A percentile compares a stretch with the other conserved stretches of the same genome.
Evolutionary conservation across 2,888 invertebrate genomes (phyloP).

Genomic region (Ochropleura leucogaster): DNA sequence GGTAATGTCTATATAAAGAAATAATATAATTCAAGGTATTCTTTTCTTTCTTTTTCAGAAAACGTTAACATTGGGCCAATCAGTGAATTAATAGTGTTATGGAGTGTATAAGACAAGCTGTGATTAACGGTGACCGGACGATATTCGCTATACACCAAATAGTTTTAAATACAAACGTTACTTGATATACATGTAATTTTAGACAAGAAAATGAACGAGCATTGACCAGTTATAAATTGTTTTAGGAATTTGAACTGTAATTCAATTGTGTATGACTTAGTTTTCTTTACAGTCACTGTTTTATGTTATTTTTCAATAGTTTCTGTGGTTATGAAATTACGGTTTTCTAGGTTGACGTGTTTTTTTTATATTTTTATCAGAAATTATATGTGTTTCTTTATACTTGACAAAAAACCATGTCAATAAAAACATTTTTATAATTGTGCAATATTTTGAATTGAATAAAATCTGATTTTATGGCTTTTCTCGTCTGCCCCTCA

Average conservation of each 20-base stretch:
- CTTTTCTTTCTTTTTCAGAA: slow-evolving; percentile 53
- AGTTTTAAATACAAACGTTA: slow-evolving; percentile 57
- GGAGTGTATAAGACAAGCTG: slow-evolving; percentile 68
- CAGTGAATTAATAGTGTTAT: slow-evolving; percentile 46
- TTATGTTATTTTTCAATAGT: neutral
- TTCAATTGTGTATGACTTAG: neutral
- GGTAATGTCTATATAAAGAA: neutral
- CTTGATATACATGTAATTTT: slow-evolving; percentile 38
- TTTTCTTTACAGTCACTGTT: neutral
- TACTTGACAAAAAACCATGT: neutral
- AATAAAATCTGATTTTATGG: neutral
- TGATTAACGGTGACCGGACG: slow-evolving; percentile 64
- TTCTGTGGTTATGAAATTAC: neutral
- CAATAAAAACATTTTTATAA: slow-evolving; percentile 14
- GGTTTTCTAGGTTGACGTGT: neutral
- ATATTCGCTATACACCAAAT: slow-evolving; percentile 68
- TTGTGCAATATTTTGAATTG: slow-evolving; percentile 17
- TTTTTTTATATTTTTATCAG: neutral
- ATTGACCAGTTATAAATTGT: neutral
- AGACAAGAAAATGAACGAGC: slow-evolving; percentile 6
- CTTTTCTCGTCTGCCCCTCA: neutral
- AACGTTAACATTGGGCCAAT: slow-evolving; percentile 60
- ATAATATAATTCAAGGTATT: slow-evolving; percentile 14
- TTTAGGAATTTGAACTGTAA: neutral
- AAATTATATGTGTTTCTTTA: neutral